Percentiles rank a stretch among this genome's conserved stretches.
Evolutionary conservation across 2,797 vertebrate genomes (phyloP).

Genomic region (Clamator glandarius): DNA sequence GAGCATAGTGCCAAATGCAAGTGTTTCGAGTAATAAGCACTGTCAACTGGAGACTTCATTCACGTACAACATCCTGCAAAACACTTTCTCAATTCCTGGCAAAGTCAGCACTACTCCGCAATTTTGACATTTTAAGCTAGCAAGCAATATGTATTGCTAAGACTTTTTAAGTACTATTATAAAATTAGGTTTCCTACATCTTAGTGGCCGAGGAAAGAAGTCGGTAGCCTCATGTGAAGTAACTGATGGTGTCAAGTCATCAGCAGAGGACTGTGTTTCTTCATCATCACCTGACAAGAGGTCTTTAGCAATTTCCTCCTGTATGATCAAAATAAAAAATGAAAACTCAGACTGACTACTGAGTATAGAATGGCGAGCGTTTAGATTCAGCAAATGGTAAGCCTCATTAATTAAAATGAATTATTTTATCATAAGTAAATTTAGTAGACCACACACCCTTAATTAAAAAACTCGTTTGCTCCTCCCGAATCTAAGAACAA

Average conservation of each 20-base stretch:
- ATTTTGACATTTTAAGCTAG: background rate
- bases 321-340: constrained; percentile 2
- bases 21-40: background rate
- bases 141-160: background rate
- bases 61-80: background rate
- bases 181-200: constrained; percentile 85
- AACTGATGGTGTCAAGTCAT: constrained; percentile 95
- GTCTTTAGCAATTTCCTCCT: constrained; percentile 99
- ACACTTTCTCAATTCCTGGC: background rate
- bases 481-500: background rate
- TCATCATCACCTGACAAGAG: constrained; percentile 95
- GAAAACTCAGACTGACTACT: background rate
- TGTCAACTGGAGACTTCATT: background rate
- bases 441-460: background rate
- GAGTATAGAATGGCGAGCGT: background rate
- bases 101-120: background rate
- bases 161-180: background rate
- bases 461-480: background rate
- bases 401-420: background rate
- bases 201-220: constrained; percentile 94
- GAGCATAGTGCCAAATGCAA: background rate
- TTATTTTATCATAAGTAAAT: background rate
- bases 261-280: constrained; percentile 97
- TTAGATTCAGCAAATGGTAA: background rate
- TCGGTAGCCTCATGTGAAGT: constrained; percentile 95